Evolutionary conservation across 1,140 invertebrate species (phyloP), one percentile per base, ranked within the genome.

Genomic region (Leptinotarsa lineolata): DNA sequence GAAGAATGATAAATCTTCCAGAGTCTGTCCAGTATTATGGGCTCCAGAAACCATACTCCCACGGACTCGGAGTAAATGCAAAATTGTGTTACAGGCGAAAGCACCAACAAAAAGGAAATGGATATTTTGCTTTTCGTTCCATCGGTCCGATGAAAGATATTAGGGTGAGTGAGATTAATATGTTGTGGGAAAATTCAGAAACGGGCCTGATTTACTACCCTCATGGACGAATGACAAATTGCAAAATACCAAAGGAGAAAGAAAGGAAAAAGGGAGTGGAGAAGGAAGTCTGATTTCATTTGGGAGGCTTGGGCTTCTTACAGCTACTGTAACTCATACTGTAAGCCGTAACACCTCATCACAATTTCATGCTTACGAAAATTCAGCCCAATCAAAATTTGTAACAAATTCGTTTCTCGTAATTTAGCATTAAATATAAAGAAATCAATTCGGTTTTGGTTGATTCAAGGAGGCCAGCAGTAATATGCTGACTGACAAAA

Each of bases 81-180:
- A 54, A 54, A 54, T 54, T 15, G 48, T 54, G 48, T 54, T 54
- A 18, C 4, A 54, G 48, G 48, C 48, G 48, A 54, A 54, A 54
- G 15, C 48, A 54, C 16, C n/a, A 15, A 54, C 48, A 18, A 54
- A 54, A 54, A 5, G 48, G 4, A 13, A n/a, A 54, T 54, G 48
- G 48, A 54, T n/a, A 54, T 54, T 54, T 15, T 54, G 48, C 48
- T 18, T 54, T 54, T 54, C 48, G 48, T 54, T 54, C 48, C 48
- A 18, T 54, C 48, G 16, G n/a, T 16, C 48, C 30, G 30, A 8
- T 39, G 30, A 39, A 39, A 39, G 30, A 39, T 39, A 39, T 39
- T 39, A 39, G 8, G 48, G 48, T n/a, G 6, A 54, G n/a, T n/a
- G 16, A 16, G 48, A 54, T 54, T 54, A n/a, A 54, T 54, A 54